Base-by-base conservation (phyloP, 2,113 vertebrate species). In the Symphodus melops region DNA sequence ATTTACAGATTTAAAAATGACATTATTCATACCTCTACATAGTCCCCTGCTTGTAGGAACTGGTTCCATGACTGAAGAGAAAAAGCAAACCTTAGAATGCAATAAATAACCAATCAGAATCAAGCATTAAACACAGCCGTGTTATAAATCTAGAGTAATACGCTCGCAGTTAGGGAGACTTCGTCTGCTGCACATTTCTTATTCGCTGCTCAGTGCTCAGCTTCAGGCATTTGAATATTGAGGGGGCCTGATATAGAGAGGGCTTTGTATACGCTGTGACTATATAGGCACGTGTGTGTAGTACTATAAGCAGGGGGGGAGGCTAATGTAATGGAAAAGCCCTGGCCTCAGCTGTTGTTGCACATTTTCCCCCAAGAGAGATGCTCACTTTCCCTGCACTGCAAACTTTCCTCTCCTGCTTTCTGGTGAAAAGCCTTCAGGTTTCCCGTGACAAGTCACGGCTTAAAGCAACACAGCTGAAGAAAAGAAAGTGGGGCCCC, bases 301-400 rank as follows among this genome's bases (percentile, higher is more conserved):
- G 61, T 84, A 89, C 82, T 86, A 77, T 85, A 81, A 19, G 39
- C 62, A 68, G 49, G 75, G 81, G 77, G 82, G 70, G 59, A 66
- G 82, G 73, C 75, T 39, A 69, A 69, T 62, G 77, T 36, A 48
- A 73, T 63, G 85, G 91, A 83, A 90, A 89, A 90, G 88, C 85
- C 87, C 84, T 88, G 79, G 82, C 82, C 72, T 90, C 92, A 90
- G 86, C 89, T 90, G 89, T 84, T 88, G 84, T 86, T 82, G 70
- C 72, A 79, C 74, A 82, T 78, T 75, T 81, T 20, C 8, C 19
- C 62, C 60, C 77, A 63, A 25, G 70, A 87, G 72, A 74, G 21
- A 72, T 62, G 58, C 82, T 89, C 64, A 62, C 77, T 85, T 87
- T 85, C 67, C 62, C 75, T 19, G 20, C 46, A 19, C 37, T 19